These are phyloP conservation scores for Phrixothrix hirtus DNA, from an alignment of 2,888 invertebrate species.

Conservation along the genomic window DNA sequence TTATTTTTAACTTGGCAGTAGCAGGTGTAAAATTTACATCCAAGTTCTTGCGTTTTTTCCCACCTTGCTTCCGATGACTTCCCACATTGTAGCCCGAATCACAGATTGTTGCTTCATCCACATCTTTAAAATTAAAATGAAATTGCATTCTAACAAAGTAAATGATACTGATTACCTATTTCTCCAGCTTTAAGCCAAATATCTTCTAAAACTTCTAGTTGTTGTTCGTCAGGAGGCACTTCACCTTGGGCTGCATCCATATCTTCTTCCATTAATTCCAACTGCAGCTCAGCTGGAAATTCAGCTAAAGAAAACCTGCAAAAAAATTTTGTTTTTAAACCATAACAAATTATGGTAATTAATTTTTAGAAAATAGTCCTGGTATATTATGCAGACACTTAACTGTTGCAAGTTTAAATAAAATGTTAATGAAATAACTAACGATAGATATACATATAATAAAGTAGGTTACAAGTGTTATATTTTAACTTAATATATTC, in stretches of 20 bases:
- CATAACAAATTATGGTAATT: too few species aligned
- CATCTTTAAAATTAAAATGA: constrained; percentile 50
- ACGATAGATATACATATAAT: too few species aligned
- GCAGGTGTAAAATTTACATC: constrained; percentile 7
- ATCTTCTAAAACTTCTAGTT: constrained; percentile 74
- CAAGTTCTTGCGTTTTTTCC: constrained; percentile 4
- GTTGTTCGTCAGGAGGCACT: constrained; percentile 69
- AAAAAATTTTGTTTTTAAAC: too few species aligned
- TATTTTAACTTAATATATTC: too few species aligned
- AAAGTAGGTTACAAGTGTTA: too few species aligned
- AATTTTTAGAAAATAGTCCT: too few species aligned
- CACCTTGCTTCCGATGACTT: constrained; percentile 50
- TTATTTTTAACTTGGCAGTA: background rate
- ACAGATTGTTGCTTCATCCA: constrained; percentile 59
- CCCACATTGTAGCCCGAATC: constrained; percentile 61
- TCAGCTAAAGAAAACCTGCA: constrained; percentile 45
- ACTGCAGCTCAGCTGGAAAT: constrained; percentile 52
- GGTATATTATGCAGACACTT: too few species aligned
- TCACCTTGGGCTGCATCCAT: constrained; percentile 55
- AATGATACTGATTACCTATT: too few species aligned
- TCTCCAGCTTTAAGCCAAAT: constrained; percentile 82
- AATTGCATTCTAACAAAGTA: too few species aligned
- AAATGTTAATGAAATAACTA: too few species aligned
- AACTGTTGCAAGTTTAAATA: too few species aligned
- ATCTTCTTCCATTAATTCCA: constrained; percentile 60